A percentile compares a stretch with the other conserved stretches of the same genome.
phyloP scores from a whole-genome alignment of 2,113 vertebrate genomes.

The Oceanites oceanicus region DNA sequence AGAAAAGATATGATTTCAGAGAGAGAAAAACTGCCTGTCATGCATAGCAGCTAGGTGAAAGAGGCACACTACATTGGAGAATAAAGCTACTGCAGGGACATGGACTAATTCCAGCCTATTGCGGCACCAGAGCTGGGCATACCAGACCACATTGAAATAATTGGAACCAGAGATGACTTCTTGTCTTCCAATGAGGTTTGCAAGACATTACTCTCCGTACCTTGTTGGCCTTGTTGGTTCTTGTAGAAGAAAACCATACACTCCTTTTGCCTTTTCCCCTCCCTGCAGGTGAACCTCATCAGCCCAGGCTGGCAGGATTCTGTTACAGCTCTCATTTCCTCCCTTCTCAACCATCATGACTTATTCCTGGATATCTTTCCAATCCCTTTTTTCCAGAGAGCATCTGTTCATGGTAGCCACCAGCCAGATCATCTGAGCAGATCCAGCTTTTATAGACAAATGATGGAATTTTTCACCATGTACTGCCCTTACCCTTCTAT shows the following conservation, averaged over 20 bases:
- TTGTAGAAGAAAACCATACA: neutral
- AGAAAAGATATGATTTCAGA: neutral
- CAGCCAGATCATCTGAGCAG: neutral
- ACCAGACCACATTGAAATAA: neutral
- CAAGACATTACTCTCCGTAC: accelerated
- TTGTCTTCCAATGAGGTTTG: neutral
- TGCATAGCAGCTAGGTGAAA: neutral
- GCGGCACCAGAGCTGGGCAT: neutral
- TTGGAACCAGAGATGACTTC: neutral
- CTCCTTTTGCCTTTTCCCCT: neutral
- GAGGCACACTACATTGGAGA: no score
- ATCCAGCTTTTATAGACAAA: neutral
- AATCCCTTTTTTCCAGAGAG: neutral
- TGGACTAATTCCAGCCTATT: neutral
- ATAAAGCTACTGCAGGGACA: neutral
- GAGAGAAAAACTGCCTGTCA: neutral
- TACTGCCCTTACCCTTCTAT: neutral
- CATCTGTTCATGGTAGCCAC: neutral
- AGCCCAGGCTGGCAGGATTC: neutral
- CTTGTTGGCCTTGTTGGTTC: neutral
- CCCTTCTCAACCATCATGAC: neutral
- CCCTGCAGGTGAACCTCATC: neutral
- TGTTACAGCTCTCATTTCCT: neutral
- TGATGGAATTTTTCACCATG: neutral
- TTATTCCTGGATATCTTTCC: neutral